Conservation (phyloP, 2,888 invertebrate genomes). For the Drosophila peninsularis region DNA sequence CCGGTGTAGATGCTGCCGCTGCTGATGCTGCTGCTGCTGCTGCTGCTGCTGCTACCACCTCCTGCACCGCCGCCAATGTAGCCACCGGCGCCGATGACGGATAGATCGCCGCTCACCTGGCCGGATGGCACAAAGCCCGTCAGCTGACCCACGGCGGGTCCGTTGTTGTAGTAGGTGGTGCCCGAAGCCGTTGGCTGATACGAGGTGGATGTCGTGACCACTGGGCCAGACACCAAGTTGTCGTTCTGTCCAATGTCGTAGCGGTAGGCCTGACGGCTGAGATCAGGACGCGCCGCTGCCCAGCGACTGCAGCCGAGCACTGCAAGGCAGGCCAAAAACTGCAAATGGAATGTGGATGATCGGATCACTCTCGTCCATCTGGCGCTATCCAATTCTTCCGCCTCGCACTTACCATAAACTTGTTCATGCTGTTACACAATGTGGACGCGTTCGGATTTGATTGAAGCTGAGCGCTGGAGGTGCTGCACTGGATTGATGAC, state of each 20-base stretch:
- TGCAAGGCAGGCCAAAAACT: conserved; percentile 74
- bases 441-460: conserved; percentile 1
- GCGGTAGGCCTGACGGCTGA: conserved; percentile 77
- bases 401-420: conserved; percentile 72
- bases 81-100: too few relatives aligned
- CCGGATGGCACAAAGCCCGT: conserved; percentile 38
- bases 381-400: neutral
- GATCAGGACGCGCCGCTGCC: conserved; percentile 77
- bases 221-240: conserved; percentile 45
- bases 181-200: conserved; percentile 73
- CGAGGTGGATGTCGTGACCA: conserved; percentile 43
- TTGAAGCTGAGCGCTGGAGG: conserved; percentile 54
- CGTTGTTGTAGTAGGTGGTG: conserved; percentile 57
- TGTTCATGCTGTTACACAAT: conserved; percentile 65
- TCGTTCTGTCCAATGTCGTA: conserved; percentile 71
- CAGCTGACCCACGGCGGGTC: conserved; percentile 62
- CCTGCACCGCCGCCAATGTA: conserved; percentile 16
- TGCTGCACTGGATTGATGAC: conserved; percentile 68
- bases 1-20: conserved; percentile 25
- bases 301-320: conserved; percentile 47
- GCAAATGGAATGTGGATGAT: conserved; percentile 1
- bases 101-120: conserved; percentile 15
- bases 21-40: conserved; percentile 16
- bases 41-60: neutral
- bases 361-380: neutral